phyloP scores from a whole-genome alignment of 2,888 invertebrate species.

The Eueremaeus valkanovi region DNA sequence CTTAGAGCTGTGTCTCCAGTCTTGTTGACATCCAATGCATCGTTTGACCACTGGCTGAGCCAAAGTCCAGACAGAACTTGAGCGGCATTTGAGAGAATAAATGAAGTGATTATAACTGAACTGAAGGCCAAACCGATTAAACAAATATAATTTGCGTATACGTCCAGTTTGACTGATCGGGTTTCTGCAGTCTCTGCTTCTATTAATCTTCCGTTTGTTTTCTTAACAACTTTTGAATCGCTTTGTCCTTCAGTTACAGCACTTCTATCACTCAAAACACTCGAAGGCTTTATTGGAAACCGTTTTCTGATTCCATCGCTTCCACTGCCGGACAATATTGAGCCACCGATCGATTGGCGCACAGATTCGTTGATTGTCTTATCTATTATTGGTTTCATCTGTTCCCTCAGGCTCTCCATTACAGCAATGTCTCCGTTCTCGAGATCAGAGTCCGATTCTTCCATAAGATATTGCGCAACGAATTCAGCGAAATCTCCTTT shows the following conservation, averaged over 20 bases:
- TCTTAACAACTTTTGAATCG: not conserved
- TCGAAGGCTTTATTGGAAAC: not conserved
- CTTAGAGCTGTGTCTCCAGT: slow-evolving; percentile 45
- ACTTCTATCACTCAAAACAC: slow-evolving; percentile 7
- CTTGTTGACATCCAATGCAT: slow-evolving; percentile 42
- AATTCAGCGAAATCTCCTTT: slow-evolving; percentile 56
- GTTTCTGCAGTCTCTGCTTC: slow-evolving; percentile 54
- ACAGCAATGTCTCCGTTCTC: slow-evolving; percentile 8
- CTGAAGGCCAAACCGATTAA: slow-evolving; percentile 38
- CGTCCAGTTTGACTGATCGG: slow-evolving; percentile 45
- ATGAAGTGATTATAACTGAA: slow-evolving; percentile 22
- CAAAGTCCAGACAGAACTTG: slow-evolving; percentile 42
- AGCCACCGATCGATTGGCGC: not conserved
- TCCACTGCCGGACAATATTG: not conserved
- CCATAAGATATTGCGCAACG: slow-evolving; percentile 53
- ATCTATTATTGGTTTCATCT: slow-evolving; percentile 33
- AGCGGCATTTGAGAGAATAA: slow-evolving; percentile 25
- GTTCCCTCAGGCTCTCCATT: slow-evolving; percentile 30
- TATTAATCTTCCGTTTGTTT: slow-evolving; percentile 38
- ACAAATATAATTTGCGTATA: slow-evolving; percentile 39
- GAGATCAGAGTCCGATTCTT: slow-evolving; percentile 22
- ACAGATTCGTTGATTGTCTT: not conserved
- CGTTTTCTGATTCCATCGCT: not conserved
- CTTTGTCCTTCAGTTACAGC: not conserved
- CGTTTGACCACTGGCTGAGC: slow-evolving; percentile 48